These are phyloP conservation scores for Macaria liturata DNA, from an alignment of 2,888 invertebrate genomes.

Conservation along the genomic window DNA sequence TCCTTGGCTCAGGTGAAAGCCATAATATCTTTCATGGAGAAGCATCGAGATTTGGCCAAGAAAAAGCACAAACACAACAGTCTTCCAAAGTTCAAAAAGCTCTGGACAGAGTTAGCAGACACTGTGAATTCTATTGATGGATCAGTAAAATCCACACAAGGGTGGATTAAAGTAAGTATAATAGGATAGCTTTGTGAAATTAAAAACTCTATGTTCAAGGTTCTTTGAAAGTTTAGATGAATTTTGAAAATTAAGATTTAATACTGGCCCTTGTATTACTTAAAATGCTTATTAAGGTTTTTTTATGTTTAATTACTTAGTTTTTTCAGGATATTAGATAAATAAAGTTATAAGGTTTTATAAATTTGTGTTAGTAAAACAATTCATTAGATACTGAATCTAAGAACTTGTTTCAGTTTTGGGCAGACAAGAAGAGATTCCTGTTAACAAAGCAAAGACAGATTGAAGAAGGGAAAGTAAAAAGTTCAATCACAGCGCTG, in stretches of 20 bases:
- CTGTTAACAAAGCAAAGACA: constrained; percentile 59
- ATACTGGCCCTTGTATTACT: no score
- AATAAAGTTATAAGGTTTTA: no score
- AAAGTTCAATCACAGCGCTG: constrained; percentile 49
- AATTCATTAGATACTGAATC: no score
- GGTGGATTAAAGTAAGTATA: constrained; percentile 66
- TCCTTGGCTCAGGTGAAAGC: constrained; percentile 62
- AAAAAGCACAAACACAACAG: constrained; percentile 55
- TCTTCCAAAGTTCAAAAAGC: constrained; percentile 56
- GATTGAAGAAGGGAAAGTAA: constrained; percentile 57
- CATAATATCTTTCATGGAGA: constrained; percentile 62
- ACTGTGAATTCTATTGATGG: constrained; percentile 61
- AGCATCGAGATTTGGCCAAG: constrained; percentile 63
- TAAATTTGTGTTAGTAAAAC: no score
- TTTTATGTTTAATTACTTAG: no score
- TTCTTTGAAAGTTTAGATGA: no score
- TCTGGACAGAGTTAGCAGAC: constrained; percentile 62
- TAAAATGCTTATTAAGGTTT: no score
- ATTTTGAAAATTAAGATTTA: no score
- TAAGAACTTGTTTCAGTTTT: constrained; percentile 51
- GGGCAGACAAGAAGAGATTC: constrained; percentile 67
- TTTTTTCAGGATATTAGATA: no score
- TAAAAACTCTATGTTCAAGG: no score
- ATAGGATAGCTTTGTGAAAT: no score
- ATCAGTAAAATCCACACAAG: constrained; percentile 61